phyloP scores from a whole-genome alignment of 1,140 invertebrate genomes.

The Diorhabda carinulata region DNA sequence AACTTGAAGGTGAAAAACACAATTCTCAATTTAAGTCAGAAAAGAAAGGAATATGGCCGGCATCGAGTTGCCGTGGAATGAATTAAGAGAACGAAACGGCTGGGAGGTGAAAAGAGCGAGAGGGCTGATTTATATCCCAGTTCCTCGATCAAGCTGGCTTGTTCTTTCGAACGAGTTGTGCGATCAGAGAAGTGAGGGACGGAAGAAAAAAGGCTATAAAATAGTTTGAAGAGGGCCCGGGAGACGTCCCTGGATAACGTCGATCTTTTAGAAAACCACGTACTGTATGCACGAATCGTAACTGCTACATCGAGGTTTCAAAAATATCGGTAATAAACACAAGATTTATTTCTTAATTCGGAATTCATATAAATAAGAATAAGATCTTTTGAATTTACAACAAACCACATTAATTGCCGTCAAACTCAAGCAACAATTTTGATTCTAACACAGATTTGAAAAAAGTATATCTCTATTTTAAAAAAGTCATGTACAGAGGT shows the following conservation, averaged over 20 bases:
- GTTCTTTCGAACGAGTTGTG: slow-evolving; percentile 29
- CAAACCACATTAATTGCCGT: too few relatives aligned
- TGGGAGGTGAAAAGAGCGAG: slow-evolving; percentile 18
- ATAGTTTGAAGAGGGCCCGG: slow-evolving; percentile 45
- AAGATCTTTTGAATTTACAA: too few relatives aligned
- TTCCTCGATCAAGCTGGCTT: slow-evolving; percentile 41
- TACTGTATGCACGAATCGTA: slow-evolving; percentile 13
- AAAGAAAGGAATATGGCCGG: slow-evolving; percentile 33
- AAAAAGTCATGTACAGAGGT: too few relatives aligned
- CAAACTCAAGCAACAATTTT: too few relatives aligned
- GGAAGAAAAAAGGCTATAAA: slow-evolving; percentile 36
- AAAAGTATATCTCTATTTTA: too few relatives aligned
- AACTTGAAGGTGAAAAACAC: slow-evolving; percentile 22
- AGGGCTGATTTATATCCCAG: slow-evolving; percentile 37
- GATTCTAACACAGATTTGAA: too few relatives aligned
- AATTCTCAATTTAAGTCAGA: slow-evolving; percentile 33
- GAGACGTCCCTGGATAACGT: slow-evolving; percentile 41
- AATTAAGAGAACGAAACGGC: slow-evolving; percentile 32
- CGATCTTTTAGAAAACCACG: slow-evolving; percentile 28
- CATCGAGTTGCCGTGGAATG: slow-evolving; percentile 29
- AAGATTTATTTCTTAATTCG: slow-evolving; percentile 17
- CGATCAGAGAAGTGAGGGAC: slow-evolving; percentile 20
- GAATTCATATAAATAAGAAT: background rate
- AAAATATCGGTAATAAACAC: slow-evolving; percentile 16
- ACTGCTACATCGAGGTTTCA: slow-evolving; percentile 3